Evolutionary conservation across 2,888 invertebrate species (phyloP), one percentile per base, ranked within the genome.

Genomic region (Drosophila nr. perissopoda): DNA sequence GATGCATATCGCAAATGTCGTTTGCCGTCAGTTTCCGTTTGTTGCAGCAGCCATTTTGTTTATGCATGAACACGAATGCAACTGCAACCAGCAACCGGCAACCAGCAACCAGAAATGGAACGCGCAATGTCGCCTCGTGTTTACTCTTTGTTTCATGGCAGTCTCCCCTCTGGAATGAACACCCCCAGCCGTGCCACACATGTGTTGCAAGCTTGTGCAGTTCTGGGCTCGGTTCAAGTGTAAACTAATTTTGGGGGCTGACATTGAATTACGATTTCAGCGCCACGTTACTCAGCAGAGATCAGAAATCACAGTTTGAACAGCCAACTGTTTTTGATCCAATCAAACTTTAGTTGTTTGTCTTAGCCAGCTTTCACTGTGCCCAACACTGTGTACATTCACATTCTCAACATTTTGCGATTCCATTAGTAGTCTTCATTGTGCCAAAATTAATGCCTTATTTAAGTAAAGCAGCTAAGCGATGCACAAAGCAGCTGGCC

Each of bases 1-100:
- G 85, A 85, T 85, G 89, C 87, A 85, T 85, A 85, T 85, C 88
- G 89, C 88, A 85, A 89, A 88, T 89, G 85, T 85, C 85, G 89
- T 86, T 86, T 88, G 90, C 90, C 83, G 90, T 86, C 86, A 86
- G 90, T 88, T 88, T 89, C 90, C 90, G 88, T 74, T 85, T 86
- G 88, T 85, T 84, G 89, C 84, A 84, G 90, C 86, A 82, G 85
- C 81, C 88, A 89, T 89, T 89, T 89, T 89, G 86, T 83, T 85
- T 85, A 86, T 86, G 90, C 86, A 88, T 89, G 88, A 85, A 82
- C 90, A 86, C 88, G 90, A 85, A 78, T 82, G 74, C 86, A 84
- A 72, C 81, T 70, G 72, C 79, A 73, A 64, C 64, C 64, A 69
- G 64, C 62, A 54, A 52, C 31, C 16, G 7, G 49, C 27, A 29